Conservation (phyloP, 2,797 vertebrate genomes). For the Eptatretus atami region DNA sequence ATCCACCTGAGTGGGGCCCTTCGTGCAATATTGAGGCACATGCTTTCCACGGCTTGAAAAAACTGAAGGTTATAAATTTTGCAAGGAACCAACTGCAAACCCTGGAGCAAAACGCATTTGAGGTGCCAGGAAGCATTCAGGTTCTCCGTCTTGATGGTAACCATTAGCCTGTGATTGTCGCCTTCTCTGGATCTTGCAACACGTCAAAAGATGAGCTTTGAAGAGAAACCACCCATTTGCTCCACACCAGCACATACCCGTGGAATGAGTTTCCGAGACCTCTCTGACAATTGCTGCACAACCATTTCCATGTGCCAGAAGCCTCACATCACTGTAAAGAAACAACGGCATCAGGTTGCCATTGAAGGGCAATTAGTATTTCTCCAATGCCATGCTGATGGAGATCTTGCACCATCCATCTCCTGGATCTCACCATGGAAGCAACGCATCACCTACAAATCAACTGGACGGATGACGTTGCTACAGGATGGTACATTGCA, state of each 20-base stretch:
- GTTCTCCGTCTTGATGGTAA: conserved; percentile 75
- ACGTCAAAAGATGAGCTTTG: conserved; percentile 87
- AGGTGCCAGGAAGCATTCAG: conserved; percentile 84
- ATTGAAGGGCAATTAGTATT: conserved; percentile 84
- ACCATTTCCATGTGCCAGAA: conserved; percentile 88
- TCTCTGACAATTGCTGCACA: conserved; percentile 60
- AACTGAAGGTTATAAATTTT: conserved; percentile 76
- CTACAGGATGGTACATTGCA: conserved; percentile 80
- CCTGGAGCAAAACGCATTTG: conserved; percentile 73
- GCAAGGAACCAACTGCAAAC: conserved; percentile 65
- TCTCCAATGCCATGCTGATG: conserved; percentile 70
- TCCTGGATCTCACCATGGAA: conserved; percentile 89
- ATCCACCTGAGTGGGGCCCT: conserved; percentile 75
- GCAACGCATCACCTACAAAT: conserved; percentile 74
- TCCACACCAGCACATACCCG: conserved; percentile 75
- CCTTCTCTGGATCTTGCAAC: conserved; percentile 77
- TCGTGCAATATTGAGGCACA: conserved; percentile 52
- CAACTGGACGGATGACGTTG: conserved; percentile 70
- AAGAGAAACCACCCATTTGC: conserved; percentile 71
- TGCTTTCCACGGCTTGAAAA: conserved; percentile 71
- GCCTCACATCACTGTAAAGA: conserved; percentile 72
- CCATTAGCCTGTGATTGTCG: conserved; percentile 79
- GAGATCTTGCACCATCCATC: conserved; percentile 61
- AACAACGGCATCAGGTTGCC: conserved; percentile 63
- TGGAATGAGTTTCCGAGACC: conserved; percentile 96